Evolutionary conservation across 2,113 vertebrate genomes (phyloP).

Genomic region (Anas platyrhynchos): DNA sequence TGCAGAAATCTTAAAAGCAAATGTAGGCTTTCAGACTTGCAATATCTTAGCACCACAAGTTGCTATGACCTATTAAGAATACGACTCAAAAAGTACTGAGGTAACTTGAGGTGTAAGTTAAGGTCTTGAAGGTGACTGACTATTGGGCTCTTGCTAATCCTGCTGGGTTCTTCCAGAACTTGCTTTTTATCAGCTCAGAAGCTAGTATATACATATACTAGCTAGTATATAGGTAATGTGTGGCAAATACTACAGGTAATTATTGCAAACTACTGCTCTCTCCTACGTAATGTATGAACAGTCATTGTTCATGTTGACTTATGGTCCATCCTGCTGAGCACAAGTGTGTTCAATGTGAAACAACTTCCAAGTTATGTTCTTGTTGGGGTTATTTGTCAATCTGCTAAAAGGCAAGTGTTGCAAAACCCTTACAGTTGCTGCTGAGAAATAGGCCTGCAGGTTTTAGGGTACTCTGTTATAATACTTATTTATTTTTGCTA

Average conservation of each 20-base stretch:
- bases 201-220: background rate
- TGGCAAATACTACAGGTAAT: background rate
- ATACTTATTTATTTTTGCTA: background rate
- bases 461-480: background rate
- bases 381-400: background rate
- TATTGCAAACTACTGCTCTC: background rate
- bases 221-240: background rate
- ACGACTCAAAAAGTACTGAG: background rate
- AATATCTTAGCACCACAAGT: background rate
- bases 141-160: background rate
- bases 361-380: background rate
- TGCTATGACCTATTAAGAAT: background rate
- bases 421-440: background rate
- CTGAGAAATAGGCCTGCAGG: background rate
- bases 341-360: background rate
- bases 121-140: background rate
- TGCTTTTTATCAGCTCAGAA: background rate
- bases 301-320: background rate
- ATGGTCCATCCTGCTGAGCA: background rate
- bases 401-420: background rate
- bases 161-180: background rate
- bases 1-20: background rate
- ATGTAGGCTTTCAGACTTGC: background rate
- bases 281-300: background rate
- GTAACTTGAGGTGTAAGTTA: background rate